Percentiles rank a stretch among this genome's conserved stretches.
These are phyloP conservation scores for Orchesella flavescens DNA, from an alignment of 2,888 invertebrate genomes.

Conservation along the genomic window DNA sequence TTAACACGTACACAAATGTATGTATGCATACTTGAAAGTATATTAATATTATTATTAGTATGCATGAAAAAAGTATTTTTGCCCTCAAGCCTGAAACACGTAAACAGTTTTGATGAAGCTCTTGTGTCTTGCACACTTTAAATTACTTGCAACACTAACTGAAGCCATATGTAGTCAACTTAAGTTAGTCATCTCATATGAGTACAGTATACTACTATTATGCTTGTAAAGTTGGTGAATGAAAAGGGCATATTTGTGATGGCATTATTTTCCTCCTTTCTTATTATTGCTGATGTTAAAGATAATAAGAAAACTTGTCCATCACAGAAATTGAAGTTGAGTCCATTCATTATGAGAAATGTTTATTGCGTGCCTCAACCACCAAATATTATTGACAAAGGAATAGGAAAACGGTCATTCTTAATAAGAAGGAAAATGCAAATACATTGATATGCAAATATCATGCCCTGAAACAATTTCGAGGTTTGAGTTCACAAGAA, in stretches of 20 bases:
- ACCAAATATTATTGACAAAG: too few species aligned
- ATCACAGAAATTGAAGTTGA: constrained; percentile 39
- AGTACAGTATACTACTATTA: neutral
- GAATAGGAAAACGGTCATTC: too few species aligned
- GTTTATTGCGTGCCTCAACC: neutral
- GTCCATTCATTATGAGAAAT: constrained; percentile 14
- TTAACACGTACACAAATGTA: too few species aligned
- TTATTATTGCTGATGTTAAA: constrained; percentile 46
- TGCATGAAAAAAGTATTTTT: constrained; percentile 11
- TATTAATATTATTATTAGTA: neutral
- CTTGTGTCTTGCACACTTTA: neutral
- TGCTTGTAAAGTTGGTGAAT: neutral
- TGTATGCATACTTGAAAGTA: too few species aligned
- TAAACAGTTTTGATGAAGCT: constrained; percentile 4
- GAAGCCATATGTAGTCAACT: too few species aligned
- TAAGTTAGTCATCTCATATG: neutral
- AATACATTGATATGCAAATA: too few species aligned
- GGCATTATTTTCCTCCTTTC: neutral
- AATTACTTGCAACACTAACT: too few species aligned
- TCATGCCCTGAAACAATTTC: too few species aligned
- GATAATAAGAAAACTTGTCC: constrained; percentile 49
- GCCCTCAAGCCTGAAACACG: neutral
- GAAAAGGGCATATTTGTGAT: constrained; percentile 10
- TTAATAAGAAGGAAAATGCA: too few species aligned
- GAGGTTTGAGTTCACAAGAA: too few species aligned